A percentile compares a stretch with the other conserved stretches of the same genome.
These are phyloP conservation scores for Apostichopus leukothele DNA, from an alignment of 53 echinoderm and acorn worm species.

Conservation along the genomic window DNA sequence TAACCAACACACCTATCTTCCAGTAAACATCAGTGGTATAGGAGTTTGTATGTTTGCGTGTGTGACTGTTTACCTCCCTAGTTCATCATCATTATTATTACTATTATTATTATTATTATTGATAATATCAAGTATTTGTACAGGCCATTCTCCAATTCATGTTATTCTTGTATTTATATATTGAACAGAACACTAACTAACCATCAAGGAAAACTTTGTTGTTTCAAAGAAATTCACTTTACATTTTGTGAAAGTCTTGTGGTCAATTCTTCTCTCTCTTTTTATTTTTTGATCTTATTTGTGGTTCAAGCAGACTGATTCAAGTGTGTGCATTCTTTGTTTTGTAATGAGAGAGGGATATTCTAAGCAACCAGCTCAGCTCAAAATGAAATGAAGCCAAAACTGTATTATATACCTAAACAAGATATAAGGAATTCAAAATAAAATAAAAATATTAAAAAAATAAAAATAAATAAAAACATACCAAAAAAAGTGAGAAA, in stretches of 20 bases:
- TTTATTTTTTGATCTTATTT: not conserved
- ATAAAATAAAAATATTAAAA: constrained; percentile 11
- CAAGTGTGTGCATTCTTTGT: constrained; percentile 45
- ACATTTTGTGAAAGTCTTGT: not conserved
- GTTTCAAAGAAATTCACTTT: not conserved
- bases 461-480: constrained; percentile 9
- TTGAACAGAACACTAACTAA: constrained; percentile 18
- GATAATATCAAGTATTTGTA: constrained; percentile 33
- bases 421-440: not conserved
- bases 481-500: not conserved
- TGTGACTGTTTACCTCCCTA: constrained; percentile 43
- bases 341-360: constrained; percentile 20
- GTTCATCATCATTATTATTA: constrained; percentile 3
- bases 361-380: constrained; percentile 44
- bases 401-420: constrained; percentile 39
- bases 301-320: constrained; percentile 46
- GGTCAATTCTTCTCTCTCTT: not conserved
- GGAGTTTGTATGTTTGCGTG: constrained; percentile 37
- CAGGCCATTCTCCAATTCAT: constrained; percentile 42
- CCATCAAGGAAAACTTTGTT: constrained; percentile 6
- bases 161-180: constrained; percentile 47
- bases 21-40: constrained; percentile 43
- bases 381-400: constrained; percentile 46
- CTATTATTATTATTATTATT: not conserved
- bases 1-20: constrained; percentile 45